These are phyloP conservation scores for Phoenoteleia sp. DNA, from an alignment of 2,888 invertebrate genomes.

Conservation along the genomic window DNA sequence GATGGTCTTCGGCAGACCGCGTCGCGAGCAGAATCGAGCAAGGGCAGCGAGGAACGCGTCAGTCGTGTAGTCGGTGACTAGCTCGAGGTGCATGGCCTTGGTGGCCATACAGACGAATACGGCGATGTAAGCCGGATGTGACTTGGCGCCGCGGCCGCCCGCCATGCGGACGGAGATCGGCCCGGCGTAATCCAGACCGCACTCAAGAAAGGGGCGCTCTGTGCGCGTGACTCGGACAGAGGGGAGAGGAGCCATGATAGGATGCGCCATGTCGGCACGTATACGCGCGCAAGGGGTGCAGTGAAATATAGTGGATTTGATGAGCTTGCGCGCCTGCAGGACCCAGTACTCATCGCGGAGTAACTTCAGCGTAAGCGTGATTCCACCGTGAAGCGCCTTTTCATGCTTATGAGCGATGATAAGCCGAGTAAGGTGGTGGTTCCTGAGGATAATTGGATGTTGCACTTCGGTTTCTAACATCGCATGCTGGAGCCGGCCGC, in stretches of 20 bases:
- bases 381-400: not conserved
- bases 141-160: not conserved
- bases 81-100: not conserved
- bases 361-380: not conserved
- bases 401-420: not conserved
- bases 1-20: not conserved
- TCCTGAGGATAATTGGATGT: no score
- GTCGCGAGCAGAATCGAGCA: not conserved
- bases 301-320: no score
- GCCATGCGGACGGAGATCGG: not conserved
- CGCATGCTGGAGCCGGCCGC: no score
- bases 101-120: not conserved
- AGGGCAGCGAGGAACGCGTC: not conserved
- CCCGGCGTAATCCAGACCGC: conserved; percentile 54
- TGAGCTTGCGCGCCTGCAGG: no score
- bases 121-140: not conserved
- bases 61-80: not conserved
- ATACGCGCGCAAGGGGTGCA: no score
- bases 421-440: no score
- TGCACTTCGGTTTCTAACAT: no score
- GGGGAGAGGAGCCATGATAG: no score
- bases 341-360: no score
- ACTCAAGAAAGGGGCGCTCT: not conserved
- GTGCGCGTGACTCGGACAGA: no score
- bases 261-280: no score